These are phyloP conservation scores for Aleiodes alternator DNA, from an alignment of 2,888 invertebrate species.

Conservation along the genomic window DNA sequence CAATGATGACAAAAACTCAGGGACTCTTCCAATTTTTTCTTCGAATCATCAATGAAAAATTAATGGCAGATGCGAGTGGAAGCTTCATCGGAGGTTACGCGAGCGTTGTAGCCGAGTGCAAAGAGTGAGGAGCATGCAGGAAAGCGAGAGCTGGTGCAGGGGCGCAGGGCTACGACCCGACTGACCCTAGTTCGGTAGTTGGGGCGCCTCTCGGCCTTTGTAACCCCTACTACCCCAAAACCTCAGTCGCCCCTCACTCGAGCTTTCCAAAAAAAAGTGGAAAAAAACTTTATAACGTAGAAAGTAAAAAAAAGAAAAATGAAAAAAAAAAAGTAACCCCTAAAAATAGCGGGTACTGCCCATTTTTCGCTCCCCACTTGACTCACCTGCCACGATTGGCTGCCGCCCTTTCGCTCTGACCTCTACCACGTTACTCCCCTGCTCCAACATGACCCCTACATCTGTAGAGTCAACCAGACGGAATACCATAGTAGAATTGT, in stretches of 20 bases:
- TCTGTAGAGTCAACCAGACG: neutral
- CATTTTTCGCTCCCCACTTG: slow-evolving; percentile 74
- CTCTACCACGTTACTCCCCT: slow-evolving; percentile 61
- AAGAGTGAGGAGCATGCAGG: slow-evolving; percentile 41
- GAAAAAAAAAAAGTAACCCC: slow-evolving; percentile 25
- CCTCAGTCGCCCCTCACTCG: slow-evolving; percentile 4
- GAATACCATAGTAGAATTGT: neutral
- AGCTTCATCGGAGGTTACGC: no score
- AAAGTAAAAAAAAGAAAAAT: no score
- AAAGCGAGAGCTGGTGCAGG: slow-evolving; percentile 60
- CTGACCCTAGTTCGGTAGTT: slow-evolving; percentile 72
- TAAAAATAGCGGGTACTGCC: slow-evolving; percentile 66
- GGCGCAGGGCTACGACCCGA: slow-evolving; percentile 73
- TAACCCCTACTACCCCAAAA: slow-evolving; percentile 62
- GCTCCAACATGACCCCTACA: neutral
- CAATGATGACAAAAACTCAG: no score
- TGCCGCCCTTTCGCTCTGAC: slow-evolving; percentile 70
- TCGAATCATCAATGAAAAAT: no score
- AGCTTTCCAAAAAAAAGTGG: neutral
- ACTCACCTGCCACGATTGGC: slow-evolving; percentile 72
- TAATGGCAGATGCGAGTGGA: no score
- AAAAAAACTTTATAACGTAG: slow-evolving; percentile 11
- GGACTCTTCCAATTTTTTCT: no score
- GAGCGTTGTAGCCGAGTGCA: slow-evolving; percentile 52
- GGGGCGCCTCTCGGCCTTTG: slow-evolving; percentile 67